Percentiles rank a stretch among this genome's conserved stretches.
Conservation (phyloP, 2,888 invertebrate genomes). For the Digitonthophagus gazella region DNA sequence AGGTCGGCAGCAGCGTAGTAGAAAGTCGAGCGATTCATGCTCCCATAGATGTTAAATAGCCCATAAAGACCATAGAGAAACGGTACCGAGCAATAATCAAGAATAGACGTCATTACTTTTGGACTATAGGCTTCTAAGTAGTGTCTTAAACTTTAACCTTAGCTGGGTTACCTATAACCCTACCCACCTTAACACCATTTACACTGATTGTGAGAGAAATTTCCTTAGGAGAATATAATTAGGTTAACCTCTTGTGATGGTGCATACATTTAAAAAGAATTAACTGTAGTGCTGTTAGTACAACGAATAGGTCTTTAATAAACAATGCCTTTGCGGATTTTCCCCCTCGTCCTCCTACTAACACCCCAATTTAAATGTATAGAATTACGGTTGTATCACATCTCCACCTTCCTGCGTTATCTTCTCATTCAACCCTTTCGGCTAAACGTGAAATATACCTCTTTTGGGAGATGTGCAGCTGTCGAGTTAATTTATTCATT, state of each 20-base stretch:
- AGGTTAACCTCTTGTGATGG: too few species aligned
- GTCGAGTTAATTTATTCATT: neutral
- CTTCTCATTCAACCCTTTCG: neutral
- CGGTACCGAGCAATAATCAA: neutral
- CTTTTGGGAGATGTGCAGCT: neutral
- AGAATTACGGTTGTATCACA: conserved; percentile 7
- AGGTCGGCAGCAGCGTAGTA: neutral
- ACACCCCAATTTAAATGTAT: conserved; percentile 4
- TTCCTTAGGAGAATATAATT: too few species aligned
- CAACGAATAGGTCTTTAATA: too few species aligned
- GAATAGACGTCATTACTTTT: neutral
- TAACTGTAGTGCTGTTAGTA: too few species aligned
- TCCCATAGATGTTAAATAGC: neutral
- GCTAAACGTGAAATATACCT: neutral
- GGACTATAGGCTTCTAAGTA: too few species aligned
- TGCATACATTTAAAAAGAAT: too few species aligned
- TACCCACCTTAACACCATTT: too few species aligned
- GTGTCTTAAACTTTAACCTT: too few species aligned
- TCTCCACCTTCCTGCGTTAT: neutral
- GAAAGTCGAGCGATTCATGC: neutral
- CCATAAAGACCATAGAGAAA: neutral
- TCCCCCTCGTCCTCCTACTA: neutral
- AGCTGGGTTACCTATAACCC: too few species aligned
- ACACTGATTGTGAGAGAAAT: too few species aligned
- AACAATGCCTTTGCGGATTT: neutral